phyloP scores from a whole-genome alignment of 2,888 invertebrate genomes.

The Venusia cambrica region DNA sequence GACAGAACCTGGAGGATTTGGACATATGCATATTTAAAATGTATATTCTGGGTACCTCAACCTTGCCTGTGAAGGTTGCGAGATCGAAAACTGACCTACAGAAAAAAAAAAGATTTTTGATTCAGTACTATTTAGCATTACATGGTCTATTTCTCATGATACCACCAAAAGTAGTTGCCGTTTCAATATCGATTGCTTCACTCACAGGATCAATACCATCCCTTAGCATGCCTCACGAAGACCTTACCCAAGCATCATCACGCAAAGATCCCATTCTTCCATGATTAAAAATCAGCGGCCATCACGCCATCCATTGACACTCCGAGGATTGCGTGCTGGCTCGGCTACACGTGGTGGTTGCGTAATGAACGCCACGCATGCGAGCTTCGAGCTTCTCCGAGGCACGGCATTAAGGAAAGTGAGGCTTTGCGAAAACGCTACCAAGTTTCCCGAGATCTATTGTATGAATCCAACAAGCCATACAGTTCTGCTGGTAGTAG shows the following conservation, averaged over 20 bases:
- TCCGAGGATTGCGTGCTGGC: slow-evolving; percentile 58
- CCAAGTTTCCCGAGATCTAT: too few relatives aligned
- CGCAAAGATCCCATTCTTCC: slow-evolving; percentile 59
- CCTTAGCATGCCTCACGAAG: slow-evolving; percentile 28
- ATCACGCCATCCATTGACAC: slow-evolving; percentile 77
- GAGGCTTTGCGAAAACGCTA: slow-evolving; percentile 8
- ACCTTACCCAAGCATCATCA: slow-evolving; percentile 47
- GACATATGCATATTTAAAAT: too few relatives aligned
- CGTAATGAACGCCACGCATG: slow-evolving; percentile 43
- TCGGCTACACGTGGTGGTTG: slow-evolving; percentile 55
- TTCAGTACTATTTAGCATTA: too few relatives aligned
- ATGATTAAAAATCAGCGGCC: slow-evolving; percentile 63
- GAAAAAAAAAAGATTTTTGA: too few relatives aligned
- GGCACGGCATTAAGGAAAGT: slow-evolving; percentile 27
- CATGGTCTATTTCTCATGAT: too few relatives aligned
- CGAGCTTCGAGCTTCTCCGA: slow-evolving; percentile 30
- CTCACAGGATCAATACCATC: background rate
- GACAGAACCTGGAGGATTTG: too few relatives aligned
- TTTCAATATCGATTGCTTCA: background rate
- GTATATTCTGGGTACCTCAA: too few relatives aligned
- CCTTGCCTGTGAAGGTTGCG: too few relatives aligned
- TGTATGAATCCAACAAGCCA: too few relatives aligned
- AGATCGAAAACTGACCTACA: too few relatives aligned
- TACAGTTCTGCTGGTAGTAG: too few relatives aligned
- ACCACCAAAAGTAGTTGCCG: too few relatives aligned